These are phyloP conservation scores for Vanessa atalanta DNA, from an alignment of 1,140 invertebrate genomes.

Conservation along the genomic window DNA sequence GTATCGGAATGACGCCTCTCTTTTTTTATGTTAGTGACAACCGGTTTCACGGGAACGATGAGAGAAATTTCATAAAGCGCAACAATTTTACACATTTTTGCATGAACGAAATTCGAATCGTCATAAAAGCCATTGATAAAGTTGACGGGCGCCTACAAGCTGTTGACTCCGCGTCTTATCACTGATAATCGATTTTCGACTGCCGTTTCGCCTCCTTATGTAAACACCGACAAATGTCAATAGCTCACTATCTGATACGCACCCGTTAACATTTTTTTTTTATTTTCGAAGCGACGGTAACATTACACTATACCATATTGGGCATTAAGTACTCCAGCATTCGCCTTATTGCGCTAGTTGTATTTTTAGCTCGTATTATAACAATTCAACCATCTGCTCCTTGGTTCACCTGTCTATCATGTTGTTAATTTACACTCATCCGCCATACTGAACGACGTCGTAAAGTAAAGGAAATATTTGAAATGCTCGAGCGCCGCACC, in stretches of 20 bases:
- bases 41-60: not conserved
- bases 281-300: constrained; percentile 45
- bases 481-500: constrained; percentile 60
- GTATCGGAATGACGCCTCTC: not conserved
- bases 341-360: constrained; percentile 47
- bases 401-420: constrained; percentile 74
- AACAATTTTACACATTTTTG: constrained; percentile 37
- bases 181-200: constrained; percentile 74
- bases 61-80: constrained; percentile 16
- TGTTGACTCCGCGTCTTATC: constrained; percentile 72
- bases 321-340: constrained; percentile 48
- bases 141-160: constrained; percentile 62
- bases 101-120: constrained; percentile 35
- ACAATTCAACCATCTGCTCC: constrained; percentile 74
- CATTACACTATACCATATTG: constrained; percentile 54
- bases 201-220: constrained; percentile 76
- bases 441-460: constrained; percentile 54
- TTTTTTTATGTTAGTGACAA: not conserved
- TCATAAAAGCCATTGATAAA: constrained; percentile 60
- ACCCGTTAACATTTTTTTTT: constrained; percentile 60
- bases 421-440: constrained; percentile 72
- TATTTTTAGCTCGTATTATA: constrained; percentile 75
- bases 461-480: constrained; percentile 73
- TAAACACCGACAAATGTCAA: constrained; percentile 75
- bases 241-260: constrained; percentile 70